Evolutionary conservation across 2,888 invertebrate species (phyloP).

Genomic region (Chrysotoxum bicinctum): DNA sequence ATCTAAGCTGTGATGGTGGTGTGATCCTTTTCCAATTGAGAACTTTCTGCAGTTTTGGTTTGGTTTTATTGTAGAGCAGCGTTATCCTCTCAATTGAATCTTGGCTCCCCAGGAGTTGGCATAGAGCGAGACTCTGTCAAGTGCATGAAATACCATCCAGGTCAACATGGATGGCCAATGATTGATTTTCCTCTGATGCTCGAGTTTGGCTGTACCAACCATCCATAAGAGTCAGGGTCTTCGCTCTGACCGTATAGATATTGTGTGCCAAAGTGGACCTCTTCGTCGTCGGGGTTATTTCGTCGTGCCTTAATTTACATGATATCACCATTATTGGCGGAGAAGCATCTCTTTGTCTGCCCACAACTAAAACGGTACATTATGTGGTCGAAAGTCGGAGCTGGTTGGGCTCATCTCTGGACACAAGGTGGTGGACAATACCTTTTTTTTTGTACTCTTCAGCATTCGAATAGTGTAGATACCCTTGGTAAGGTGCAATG

Average conservation of each 20-base stretch:
- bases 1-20: not conserved
- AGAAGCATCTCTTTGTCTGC: constrained; percentile 57
- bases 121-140: constrained; percentile 48
- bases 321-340: constrained; percentile 64
- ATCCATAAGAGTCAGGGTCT: not conserved
- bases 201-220: constrained; percentile 34
- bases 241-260: not conserved
- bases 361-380: constrained; percentile 58
- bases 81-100: constrained; percentile 67
- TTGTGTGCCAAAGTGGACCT: constrained; percentile 27
- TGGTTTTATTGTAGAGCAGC: constrained; percentile 19
- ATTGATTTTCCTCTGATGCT: constrained; percentile 61
- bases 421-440: constrained; percentile 56
- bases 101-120: constrained; percentile 28
- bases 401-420: constrained; percentile 46
- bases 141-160: constrained; percentile 61
- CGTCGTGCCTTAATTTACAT: constrained; percentile 72
- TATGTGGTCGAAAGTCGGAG: constrained; percentile 37
- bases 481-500: constrained; percentile 54
- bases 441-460: not conserved
- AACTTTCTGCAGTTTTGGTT: constrained; percentile 15
- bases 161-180: constrained; percentile 66
- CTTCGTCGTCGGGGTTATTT: constrained; percentile 49
- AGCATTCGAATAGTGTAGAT: not conserved
- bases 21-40: constrained; percentile 61